These are phyloP conservation scores for Pissodes strobi DNA, from an alignment of 1,140 invertebrate species.

Conservation along the genomic window DNA sequence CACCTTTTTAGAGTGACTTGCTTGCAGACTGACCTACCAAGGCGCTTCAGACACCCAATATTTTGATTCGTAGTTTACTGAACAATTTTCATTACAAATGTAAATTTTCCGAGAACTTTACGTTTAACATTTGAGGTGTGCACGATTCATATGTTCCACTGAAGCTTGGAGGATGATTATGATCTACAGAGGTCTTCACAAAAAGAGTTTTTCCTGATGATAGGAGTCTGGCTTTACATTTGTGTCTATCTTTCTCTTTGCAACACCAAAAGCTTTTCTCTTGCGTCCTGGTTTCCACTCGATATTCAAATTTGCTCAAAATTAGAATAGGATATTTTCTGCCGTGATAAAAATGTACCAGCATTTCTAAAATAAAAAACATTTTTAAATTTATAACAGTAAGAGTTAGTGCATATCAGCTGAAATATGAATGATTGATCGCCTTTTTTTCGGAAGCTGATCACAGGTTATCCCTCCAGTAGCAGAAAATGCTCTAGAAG, in stretches of 20 bases:
- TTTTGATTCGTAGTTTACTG: no score
- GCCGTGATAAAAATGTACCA: conserved; percentile 5
- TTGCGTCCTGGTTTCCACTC: neutral
- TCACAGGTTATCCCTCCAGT: no score
- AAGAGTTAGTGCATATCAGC: no score
- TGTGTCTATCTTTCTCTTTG: neutral
- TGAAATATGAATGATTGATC: no score
- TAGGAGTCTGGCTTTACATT: conserved; percentile 16
- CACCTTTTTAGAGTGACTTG: no score
- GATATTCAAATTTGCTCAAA: neutral
- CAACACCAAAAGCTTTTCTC: conserved; percentile 16
- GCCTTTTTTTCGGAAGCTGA: no score
- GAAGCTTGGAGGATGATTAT: conserved; percentile 7
- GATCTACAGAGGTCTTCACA: conserved; percentile 4
- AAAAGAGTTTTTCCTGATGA: conserved; percentile 1
- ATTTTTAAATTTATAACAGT: neutral
- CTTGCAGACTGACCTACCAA: no score
- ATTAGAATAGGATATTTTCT: conserved; percentile 20
- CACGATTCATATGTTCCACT: neutral
- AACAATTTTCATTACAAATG: no score
- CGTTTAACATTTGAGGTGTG: conserved; percentile 6
- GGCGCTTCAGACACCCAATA: no score
- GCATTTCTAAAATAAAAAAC: conserved; percentile 2
- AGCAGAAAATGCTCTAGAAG: no score
- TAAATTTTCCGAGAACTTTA: neutral